Conservation (phyloP, 2,113 vertebrate genomes). For the Tachycineta bicolor region DNA sequence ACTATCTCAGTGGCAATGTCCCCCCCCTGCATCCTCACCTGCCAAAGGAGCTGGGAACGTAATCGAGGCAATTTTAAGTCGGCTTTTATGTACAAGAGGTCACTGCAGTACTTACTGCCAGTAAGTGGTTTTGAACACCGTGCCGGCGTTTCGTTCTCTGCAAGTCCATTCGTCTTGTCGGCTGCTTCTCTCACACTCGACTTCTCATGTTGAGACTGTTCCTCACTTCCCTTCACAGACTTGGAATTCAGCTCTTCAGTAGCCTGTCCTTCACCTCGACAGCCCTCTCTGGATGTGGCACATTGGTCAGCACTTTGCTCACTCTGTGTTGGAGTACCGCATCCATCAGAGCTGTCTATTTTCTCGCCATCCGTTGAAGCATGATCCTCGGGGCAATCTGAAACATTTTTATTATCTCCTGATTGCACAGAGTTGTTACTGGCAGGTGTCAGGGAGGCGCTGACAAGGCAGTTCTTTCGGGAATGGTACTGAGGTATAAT, state of each 20-base stretch:
- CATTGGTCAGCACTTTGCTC: conserved; percentile 4
- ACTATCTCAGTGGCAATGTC: background rate
- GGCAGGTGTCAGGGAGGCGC: conserved; percentile 54
- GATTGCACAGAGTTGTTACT: conserved; percentile 75
- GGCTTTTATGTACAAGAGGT: background rate
- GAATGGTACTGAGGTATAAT: conserved; percentile 86
- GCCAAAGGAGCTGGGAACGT: background rate
- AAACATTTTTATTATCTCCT: conserved; percentile 32
- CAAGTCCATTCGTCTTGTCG: background rate
- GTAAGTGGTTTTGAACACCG: background rate
- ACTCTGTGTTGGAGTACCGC: background rate
- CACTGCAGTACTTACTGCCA: conserved; percentile 68
- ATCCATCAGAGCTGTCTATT: conserved; percentile 16
- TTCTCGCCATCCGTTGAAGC: conserved; percentile 23
- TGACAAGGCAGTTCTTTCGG: conserved; percentile 55
- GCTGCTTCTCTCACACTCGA: background rate
- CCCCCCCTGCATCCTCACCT: background rate
- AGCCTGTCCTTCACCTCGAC: conserved; percentile 13
- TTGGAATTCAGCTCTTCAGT: conserved; percentile 1
- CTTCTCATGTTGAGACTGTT: background rate
- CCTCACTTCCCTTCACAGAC: background rate
- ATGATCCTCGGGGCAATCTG: background rate
- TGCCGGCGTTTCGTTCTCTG: background rate
- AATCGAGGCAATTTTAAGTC: background rate
- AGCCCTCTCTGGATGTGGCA: conserved; percentile 3